phyloP scores from a whole-genome alignment of 2,113 vertebrate genomes.

The Rhinopomastus cyanomelas region DNA sequence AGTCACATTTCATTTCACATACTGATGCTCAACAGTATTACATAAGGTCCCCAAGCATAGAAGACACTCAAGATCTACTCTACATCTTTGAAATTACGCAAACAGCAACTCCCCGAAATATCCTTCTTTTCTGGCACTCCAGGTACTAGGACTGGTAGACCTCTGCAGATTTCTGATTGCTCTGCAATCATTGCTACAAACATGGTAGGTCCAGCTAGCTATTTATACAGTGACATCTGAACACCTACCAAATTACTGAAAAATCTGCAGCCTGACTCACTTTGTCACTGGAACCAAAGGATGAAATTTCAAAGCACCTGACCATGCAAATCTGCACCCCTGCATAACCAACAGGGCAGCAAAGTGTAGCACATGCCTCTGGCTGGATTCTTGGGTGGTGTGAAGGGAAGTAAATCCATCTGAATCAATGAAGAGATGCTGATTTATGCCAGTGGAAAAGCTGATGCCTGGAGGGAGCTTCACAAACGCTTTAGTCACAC shows the following conservation, averaged over 20 bases:
- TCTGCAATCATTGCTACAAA: not conserved
- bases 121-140: not conserved
- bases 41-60: not conserved
- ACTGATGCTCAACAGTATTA: not conserved
- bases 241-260: not conserved
- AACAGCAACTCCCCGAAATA: not conserved
- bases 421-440: not conserved
- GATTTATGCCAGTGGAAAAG: not conserved
- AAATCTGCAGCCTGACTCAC: not conserved
- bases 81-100: not conserved
- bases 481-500: not conserved
- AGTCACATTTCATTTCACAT: not conserved
- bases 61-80: not conserved
- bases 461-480: not conserved
- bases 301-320: not conserved
- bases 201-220: not conserved
- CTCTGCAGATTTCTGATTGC: not conserved
- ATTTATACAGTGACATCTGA: not conserved
- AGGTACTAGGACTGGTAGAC: not conserved
- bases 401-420: not conserved
- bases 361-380: not conserved
- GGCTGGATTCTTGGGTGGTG: not conserved
- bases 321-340: not conserved
- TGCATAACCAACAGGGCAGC: accelerated
- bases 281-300: not conserved